Conservation (phyloP, 2,113 vertebrate species). For the Cromileptes altivelis region DNA sequence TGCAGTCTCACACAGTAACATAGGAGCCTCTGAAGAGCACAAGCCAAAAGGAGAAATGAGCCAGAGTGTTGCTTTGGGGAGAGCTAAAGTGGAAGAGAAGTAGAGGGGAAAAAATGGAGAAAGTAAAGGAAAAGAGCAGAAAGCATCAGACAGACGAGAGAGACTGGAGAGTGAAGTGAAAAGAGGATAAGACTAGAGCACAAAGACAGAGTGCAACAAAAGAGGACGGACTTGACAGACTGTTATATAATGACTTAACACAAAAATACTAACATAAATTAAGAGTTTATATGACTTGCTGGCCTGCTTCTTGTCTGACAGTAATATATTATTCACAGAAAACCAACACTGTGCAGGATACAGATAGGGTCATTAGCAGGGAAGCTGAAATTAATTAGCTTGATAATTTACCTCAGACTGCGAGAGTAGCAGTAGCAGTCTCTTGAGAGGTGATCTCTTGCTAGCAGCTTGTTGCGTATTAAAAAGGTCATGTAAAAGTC, state of each 20-base stretch:
- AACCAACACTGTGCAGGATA: background rate
- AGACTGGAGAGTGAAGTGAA: background rate
- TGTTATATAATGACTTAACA: background rate
- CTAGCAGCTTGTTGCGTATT: background rate
- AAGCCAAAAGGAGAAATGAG: background rate
- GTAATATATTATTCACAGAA: slow-evolving; percentile 11
- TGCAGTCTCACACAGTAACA: background rate
- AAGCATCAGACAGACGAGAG: background rate
- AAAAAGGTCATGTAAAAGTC: slow-evolving; percentile 26
- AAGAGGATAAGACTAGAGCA: background rate
- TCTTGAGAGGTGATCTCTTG: slow-evolving; percentile 18
- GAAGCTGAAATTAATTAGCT: slow-evolving; percentile 27
- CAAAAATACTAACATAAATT: background rate
- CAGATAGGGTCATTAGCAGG: background rate
- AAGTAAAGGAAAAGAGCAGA: background rate
- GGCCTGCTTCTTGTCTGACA: background rate
- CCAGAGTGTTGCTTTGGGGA: slow-evolving; percentile 4
- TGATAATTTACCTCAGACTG: slow-evolving; percentile 13
- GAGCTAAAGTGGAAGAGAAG: background rate
- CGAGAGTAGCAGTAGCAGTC: slow-evolving; percentile 1
- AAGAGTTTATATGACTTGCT: background rate
- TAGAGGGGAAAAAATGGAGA: background rate
- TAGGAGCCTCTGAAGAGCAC: background rate
- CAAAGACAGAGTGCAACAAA: background rate
- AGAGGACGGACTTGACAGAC: background rate